Evolutionary conservation across 2,888 invertebrate species (phyloP).

Genomic region (Drosophila tripunctata): DNA sequence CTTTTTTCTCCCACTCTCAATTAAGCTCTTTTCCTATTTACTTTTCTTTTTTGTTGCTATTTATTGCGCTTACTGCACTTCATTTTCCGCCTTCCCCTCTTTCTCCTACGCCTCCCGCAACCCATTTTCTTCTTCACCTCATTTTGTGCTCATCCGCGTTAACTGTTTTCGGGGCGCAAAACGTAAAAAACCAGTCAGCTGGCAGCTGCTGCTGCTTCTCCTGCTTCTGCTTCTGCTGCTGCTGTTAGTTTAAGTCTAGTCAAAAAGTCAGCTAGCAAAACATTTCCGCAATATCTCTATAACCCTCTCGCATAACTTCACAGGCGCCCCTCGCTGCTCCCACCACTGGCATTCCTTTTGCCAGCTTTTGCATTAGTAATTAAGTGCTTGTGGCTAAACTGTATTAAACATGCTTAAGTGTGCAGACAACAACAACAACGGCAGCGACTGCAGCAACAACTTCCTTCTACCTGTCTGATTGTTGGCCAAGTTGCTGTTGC

Average conservation of each 20-base stretch:
- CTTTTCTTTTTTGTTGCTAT: background rate
- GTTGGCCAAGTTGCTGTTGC: conserved; percentile 33
- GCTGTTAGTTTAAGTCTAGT: conserved; percentile 20
- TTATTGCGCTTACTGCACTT: conserved; percentile 1
- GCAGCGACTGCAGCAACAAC: background rate
- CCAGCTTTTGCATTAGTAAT: conserved; percentile 73
- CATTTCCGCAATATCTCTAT: conserved; percentile 72
- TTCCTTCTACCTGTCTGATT: conserved; percentile 30
- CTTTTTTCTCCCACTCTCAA: background rate
- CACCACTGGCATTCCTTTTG: background rate
- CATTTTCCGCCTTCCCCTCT: background rate
- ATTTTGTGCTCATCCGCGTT: conserved; percentile 3
- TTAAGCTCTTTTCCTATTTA: background rate
- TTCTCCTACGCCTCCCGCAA: background rate
- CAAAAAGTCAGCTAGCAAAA: conserved; percentile 62
- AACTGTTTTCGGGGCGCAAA: conserved; percentile 19
- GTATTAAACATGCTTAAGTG: conserved; percentile 83
- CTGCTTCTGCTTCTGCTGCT: conserved; percentile 11
- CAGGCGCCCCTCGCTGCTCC: background rate
- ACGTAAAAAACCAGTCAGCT: conserved; percentile 42
- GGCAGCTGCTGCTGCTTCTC: conserved; percentile 8
- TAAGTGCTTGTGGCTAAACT: conserved; percentile 84
- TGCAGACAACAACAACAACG: conserved; percentile 65
- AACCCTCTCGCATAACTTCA: conserved; percentile 38
- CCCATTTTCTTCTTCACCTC: background rate